Conservation (phyloP, 2,113 vertebrate genomes). For the Procavia capensis region DNA sequence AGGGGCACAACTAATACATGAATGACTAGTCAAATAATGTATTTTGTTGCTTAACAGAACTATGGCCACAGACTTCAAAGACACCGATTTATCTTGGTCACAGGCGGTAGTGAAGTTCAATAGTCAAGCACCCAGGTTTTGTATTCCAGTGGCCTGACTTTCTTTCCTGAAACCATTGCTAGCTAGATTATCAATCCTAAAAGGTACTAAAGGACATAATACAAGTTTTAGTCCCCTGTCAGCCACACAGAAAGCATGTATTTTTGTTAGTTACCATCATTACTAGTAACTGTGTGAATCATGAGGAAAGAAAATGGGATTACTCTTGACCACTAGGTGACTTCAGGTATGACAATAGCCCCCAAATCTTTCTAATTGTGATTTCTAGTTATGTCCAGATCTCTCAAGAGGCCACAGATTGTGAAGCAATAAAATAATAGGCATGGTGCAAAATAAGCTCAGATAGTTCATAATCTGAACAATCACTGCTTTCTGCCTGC, state of each 20-base stretch:
- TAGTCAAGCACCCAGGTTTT: not conserved
- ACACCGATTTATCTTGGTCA: not conserved
- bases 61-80: no score
- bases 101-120: not conserved
- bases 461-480: slow-evolving; percentile 61
- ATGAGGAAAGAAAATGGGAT: not conserved
- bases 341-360: not conserved
- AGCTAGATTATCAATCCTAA: slow-evolving; percentile 10
- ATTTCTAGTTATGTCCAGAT: slow-evolving; percentile 35
- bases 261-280: not conserved
- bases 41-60: slow-evolving; percentile 42
- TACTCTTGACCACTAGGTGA: not conserved
- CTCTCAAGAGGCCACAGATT: slow-evolving; percentile 24
- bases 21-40: not conserved
- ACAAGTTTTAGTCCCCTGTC: not conserved
- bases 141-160: not conserved
- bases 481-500: slow-evolving; percentile 27
- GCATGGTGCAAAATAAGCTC: not conserved
- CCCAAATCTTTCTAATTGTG: slow-evolving; percentile 38
- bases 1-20: not conserved
- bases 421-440: slow-evolving; percentile 27
- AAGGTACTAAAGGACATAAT: slow-evolving; percentile 27
- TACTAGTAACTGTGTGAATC: slow-evolving; percentile 4
- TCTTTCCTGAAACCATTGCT: slow-evolving; percentile 8
- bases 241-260: not conserved